Conservation (phyloP, 1,140 invertebrate genomes). For the Drosophila teissieri region DNA sequence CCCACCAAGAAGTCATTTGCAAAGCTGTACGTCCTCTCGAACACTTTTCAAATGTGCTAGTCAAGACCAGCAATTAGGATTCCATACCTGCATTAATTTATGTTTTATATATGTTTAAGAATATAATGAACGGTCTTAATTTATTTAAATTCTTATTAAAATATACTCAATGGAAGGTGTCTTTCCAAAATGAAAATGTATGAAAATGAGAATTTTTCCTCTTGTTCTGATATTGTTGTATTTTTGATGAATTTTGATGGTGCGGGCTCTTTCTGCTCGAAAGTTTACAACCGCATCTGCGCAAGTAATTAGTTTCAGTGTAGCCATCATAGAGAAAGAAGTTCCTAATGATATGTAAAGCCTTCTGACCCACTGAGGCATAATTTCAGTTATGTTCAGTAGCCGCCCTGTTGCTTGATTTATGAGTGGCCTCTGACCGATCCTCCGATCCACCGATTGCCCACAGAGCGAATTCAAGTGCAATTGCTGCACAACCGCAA, state of each 20-base stretch:
- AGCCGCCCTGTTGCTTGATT: constrained; percentile 46
- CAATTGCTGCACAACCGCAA: background rate
- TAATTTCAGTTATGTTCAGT: constrained; percentile 11
- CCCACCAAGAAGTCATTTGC: constrained; percentile 71
- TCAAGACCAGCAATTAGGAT: constrained; percentile 37
- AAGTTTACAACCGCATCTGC: too few relatives aligned
- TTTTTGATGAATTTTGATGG: too few relatives aligned
- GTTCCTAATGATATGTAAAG: constrained; percentile 18
- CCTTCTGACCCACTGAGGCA: constrained; percentile 23
- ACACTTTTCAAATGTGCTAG: constrained; percentile 65
- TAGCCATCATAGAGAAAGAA: background rate
- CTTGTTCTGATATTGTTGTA: too few relatives aligned
- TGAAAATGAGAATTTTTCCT: too few relatives aligned
- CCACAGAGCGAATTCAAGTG: constrained; percentile 7
- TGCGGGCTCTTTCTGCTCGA: too few relatives aligned
- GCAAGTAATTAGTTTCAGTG: too few relatives aligned
- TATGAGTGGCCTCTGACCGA: constrained; percentile 52
- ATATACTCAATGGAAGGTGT: constrained; percentile 28
- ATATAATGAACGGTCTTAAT: constrained; percentile 41
- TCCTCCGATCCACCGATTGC: constrained; percentile 19
- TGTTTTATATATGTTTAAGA: constrained; percentile 20
- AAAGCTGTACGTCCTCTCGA: constrained; percentile 23
- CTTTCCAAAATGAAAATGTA: background rate
- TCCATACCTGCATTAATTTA: constrained; percentile 24
- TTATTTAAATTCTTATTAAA: constrained; percentile 67